Percentiles rank a stretch among this genome's conserved stretches.
Evolutionary conservation across 2,113 vertebrate species (phyloP).

Genomic region (Grus americana): DNA sequence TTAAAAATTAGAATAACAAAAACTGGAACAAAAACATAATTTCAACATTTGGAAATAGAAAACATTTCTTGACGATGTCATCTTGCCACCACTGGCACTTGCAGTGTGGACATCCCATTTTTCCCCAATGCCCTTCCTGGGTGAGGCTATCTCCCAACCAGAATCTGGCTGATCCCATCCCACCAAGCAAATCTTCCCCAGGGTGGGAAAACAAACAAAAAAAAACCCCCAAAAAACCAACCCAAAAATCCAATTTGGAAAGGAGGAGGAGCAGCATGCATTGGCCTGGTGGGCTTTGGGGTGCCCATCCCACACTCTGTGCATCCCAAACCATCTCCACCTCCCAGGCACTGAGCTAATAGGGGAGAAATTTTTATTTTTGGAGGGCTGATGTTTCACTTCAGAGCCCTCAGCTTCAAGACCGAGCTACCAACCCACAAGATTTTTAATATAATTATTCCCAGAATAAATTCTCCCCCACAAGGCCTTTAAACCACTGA

Average conservation of each 20-base stretch:
- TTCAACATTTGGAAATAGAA: background rate
- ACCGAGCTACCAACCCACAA: background rate
- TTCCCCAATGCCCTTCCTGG: too few species aligned
- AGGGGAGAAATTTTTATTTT: background rate
- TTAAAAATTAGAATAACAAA: background rate
- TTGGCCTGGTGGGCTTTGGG: background rate
- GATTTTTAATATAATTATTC: background rate
- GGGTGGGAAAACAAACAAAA: background rate
- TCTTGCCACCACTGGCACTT: background rate
- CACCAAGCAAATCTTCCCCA: background rate
- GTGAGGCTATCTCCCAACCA: background rate
- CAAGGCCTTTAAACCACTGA: background rate
- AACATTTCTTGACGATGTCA: background rate
- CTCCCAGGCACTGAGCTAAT: background rate
- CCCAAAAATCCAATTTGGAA: background rate
- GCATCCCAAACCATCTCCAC: background rate
- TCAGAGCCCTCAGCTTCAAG: background rate
- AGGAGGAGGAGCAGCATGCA: background rate
- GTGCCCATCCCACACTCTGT: background rate
- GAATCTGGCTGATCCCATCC: background rate
- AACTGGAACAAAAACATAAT: background rate
- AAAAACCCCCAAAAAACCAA: too few species aligned
- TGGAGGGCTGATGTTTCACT: background rate
- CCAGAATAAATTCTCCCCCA: background rate
- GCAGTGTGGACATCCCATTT: rapidly evolving